Conservation (phyloP, 2,888 invertebrate species). For the Synanthedon formicaeformis region DNA sequence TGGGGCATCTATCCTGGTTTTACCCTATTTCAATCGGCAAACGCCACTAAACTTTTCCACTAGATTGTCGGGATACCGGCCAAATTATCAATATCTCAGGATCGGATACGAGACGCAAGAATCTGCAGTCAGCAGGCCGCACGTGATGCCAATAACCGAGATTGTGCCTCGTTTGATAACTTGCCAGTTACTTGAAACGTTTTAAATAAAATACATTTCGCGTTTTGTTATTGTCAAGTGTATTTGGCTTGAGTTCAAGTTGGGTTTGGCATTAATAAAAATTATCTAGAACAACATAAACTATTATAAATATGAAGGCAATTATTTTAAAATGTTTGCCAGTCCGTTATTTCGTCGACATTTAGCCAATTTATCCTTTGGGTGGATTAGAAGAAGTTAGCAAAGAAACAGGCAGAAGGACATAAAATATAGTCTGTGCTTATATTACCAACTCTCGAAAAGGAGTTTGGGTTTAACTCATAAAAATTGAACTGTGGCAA, state of each 20-base stretch:
- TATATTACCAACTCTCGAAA: too few species aligned
- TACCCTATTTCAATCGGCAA: background rate
- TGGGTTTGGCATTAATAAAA: background rate
- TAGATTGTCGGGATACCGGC: background rate
- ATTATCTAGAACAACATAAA: too few species aligned
- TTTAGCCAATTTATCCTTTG: too few species aligned
- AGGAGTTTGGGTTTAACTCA: too few species aligned
- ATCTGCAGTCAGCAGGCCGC: constrained; percentile 33
- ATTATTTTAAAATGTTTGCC: too few species aligned
- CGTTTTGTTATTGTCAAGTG: background rate
- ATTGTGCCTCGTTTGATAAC: constrained; percentile 6
- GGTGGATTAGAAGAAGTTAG: too few species aligned
- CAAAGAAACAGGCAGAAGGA: too few species aligned
- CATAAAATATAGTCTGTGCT: too few species aligned
- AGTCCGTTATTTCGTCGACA: too few species aligned
- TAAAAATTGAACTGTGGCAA: too few species aligned
- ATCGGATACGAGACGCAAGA: constrained; percentile 24
- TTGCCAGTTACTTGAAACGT: background rate
- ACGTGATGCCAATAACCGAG: constrained; percentile 39
- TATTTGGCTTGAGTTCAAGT: background rate
- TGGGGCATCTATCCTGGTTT: too few species aligned
- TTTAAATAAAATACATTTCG: background rate
- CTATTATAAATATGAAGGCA: too few species aligned
- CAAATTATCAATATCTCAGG: constrained; percentile 45
- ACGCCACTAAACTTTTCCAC: background rate